Evolutionary conservation across 2,113 vertebrate species (phyloP).

Genomic region (Harpagus bidentatus): DNA sequence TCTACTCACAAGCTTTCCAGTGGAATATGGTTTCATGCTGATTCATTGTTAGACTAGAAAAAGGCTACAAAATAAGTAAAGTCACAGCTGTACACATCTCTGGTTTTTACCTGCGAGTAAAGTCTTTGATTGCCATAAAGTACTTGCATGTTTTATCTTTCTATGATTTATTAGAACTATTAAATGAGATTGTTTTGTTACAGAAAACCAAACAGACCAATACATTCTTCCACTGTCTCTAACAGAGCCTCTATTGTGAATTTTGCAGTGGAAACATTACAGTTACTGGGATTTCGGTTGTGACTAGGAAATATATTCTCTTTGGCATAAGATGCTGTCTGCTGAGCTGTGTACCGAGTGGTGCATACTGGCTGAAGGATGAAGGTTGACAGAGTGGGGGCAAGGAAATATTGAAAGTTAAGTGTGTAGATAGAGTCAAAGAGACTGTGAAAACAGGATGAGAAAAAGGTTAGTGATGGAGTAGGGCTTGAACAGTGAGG

Average conservation of each 20-base stretch:
- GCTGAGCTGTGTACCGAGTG: background rate
- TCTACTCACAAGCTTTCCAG: background rate
- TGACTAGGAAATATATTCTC: background rate
- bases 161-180: background rate
- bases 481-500: background rate
- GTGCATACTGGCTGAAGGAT: background rate
- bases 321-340: background rate
- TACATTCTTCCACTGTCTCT: background rate
- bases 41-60: background rate
- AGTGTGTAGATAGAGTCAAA: background rate
- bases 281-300: background rate
- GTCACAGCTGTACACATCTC: background rate
- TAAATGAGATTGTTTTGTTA: background rate
- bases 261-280: background rate
- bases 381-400: background rate
- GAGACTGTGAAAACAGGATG: background rate
- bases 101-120: background rate
- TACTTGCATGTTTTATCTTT: background rate
- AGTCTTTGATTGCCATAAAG: background rate
- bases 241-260: background rate
- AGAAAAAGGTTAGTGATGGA: background rate
- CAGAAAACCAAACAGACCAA: background rate
- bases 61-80: background rate
- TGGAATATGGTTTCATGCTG: background rate
- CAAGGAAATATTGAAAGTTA: background rate